Base-by-base conservation (phyloP, 2,888 invertebrate genomes). In the Schizotus pectinicornis region DNA sequence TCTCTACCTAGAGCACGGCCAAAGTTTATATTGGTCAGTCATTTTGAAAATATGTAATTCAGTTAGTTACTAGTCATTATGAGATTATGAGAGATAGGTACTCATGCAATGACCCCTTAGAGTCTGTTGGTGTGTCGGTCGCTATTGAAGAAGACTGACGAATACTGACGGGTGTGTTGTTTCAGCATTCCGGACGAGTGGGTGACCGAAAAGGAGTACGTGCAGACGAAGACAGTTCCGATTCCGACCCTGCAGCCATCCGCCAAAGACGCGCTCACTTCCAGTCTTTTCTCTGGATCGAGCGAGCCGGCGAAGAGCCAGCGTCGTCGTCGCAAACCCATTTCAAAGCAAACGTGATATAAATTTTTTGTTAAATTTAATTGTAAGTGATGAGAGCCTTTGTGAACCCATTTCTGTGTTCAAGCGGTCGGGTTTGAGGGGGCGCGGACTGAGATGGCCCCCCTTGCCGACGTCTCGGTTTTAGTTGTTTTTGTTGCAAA, bases 131-230 rank as follows among this genome's bases (percentile, higher is more conserved):
- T 7, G 13, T 36, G 8, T 47, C 6, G 38, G 38, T 47, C 37
- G 30, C 2, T 53, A 58, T 53, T 62, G 82, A 82, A 7, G 82
- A 3, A 3, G 8, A 2, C 7, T 38, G 34, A n/a, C 7, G 32
- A 33, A 6, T 12, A 11, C 46, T 13, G 8, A n/a, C n/a, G 31
- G 11, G 32, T 3, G 5, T 31, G 7, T 8, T 47, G 9, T 7
- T 52, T 6, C 30, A 94, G 94, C 74, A 81, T 93, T 77, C 88
- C 91, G 12, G 94, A 95, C 79, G 90, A 92, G 76, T 95, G 95
- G 95, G 84, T 94, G 64, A 82, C 87, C 0, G 92, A 91, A 78
- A 85, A 86, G 76, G 86, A 87, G 60, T 86, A 86, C 75, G 83
- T 82, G 70, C 82, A 84, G 50, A 83, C 84, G 62, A 89, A 88